Percentiles rank a stretch among this genome's conserved stretches.
Evolutionary conservation across 2,113 vertebrate species (phyloP).

Genomic region (Toxotes chatareus): DNA sequence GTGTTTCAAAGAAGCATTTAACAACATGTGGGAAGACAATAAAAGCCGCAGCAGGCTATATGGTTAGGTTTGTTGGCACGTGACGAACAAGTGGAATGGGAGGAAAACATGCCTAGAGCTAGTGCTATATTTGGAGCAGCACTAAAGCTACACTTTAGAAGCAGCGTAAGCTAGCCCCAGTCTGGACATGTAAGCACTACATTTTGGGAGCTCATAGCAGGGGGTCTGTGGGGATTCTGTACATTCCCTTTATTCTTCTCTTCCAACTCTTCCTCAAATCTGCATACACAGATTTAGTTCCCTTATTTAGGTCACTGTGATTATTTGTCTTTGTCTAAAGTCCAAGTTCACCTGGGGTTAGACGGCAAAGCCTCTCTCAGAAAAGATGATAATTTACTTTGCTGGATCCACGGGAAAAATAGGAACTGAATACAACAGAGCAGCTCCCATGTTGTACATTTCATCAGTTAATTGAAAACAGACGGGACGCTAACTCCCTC

Average conservation of each 20-base stretch:
- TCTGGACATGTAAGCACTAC: conserved; percentile 53
- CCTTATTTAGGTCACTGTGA: conserved; percentile 62
- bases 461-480: conserved; percentile 84
- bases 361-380: conserved; percentile 24
- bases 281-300: conserved; percentile 57
- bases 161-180: conserved; percentile 39
- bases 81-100: conserved; percentile 52
- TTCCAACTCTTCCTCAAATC: conserved; percentile 4
- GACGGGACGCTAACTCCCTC: conserved; percentile 74
- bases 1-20: conserved; percentile 72
- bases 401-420: conserved; percentile 43
- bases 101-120: conserved; percentile 61
- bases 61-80: conserved; percentile 59
- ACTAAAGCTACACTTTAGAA: conserved; percentile 51
- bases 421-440: conserved; percentile 65
- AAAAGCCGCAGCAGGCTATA: conserved; percentile 64
- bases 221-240: conserved; percentile 22
- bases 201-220: conserved; percentile 43
- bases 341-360: conserved; percentile 68
- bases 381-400: conserved; percentile 49
- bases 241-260: conserved; percentile 3
- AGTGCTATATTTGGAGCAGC: conserved; percentile 68
- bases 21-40: conserved; percentile 69
- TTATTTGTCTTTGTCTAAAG: conserved; percentile 62
- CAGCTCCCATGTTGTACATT: conserved; percentile 79